phyloP scores from a whole-genome alignment of 2,113 vertebrate species.

The Struthidea cinerea region DNA sequence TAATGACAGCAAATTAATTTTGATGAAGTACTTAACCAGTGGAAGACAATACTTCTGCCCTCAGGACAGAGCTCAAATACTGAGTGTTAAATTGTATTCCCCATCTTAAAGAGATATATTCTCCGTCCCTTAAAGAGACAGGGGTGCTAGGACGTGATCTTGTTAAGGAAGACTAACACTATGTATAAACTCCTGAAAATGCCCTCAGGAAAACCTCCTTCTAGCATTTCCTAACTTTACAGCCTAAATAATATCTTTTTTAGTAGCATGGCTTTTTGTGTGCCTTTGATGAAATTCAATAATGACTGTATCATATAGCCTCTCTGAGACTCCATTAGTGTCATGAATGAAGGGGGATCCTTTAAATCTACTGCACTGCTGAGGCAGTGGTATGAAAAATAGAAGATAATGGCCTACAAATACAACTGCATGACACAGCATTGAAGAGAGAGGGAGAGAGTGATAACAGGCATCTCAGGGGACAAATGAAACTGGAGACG shows the following conservation, averaged over 20 bases:
- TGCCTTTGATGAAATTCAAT: background rate
- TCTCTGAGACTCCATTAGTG: background rate
- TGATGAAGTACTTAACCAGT: background rate
- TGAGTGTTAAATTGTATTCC: background rate
- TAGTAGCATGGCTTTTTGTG: background rate
- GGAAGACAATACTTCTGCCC: background rate
- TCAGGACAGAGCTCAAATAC: background rate
- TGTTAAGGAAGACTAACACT: background rate
- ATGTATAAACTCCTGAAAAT: background rate
- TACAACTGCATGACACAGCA: background rate
- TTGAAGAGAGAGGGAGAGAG: background rate
- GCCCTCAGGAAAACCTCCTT: background rate
- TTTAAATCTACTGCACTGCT: background rate
- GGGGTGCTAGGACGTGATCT: background rate
- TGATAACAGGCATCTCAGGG: background rate
- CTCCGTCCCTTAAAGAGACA: background rate
- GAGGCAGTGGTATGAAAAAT: background rate
- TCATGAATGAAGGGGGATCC: background rate
- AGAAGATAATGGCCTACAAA: background rate
- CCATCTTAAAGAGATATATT: background rate
- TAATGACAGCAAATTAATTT: conserved; percentile 18
- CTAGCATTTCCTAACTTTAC: background rate
- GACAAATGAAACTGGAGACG: background rate
- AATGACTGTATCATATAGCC: background rate
- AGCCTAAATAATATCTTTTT: background rate